Evolutionary conservation across 2,888 invertebrate species (phyloP).

Genomic region (Thymelicus lineola): DNA sequence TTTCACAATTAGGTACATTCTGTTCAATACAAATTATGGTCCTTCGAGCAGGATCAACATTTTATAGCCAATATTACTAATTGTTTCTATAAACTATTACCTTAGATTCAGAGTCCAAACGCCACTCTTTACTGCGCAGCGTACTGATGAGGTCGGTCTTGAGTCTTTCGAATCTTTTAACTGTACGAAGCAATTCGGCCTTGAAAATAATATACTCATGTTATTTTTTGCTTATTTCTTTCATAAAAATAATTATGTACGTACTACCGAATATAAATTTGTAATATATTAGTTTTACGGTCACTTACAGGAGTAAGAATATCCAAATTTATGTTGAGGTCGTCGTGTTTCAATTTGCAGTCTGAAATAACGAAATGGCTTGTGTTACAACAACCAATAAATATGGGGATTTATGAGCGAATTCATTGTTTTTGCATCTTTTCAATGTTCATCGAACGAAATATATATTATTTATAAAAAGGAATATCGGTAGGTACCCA

Average conservation of each 20-base stretch:
- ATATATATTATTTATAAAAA: no score
- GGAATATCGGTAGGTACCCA: no score
- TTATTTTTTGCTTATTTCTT: not conserved
- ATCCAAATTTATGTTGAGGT: slow-evolving; percentile 80
- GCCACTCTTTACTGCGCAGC: slow-evolving; percentile 80
- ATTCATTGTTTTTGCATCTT: no score
- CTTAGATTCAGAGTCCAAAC: slow-evolving; percentile 81
- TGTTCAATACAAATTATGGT: no score
- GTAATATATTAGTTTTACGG: not conserved
- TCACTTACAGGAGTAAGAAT: slow-evolving; percentile 75
- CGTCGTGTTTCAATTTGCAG: slow-evolving; percentile 81
- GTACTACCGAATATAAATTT: no score
- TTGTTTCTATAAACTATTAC: slow-evolving; percentile 48
- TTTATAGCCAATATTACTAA: no score
- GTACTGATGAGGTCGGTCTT: slow-evolving; percentile 81
- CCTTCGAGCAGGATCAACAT: no score
- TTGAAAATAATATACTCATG: slow-evolving; percentile 42
- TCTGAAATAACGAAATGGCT: slow-evolving; percentile 60
- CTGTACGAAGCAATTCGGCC: slow-evolving; percentile 78
- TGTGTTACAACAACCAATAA: not conserved
- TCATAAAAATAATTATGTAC: not conserved
- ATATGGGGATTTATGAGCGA: no score
- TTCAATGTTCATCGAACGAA: no score
- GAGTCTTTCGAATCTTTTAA: slow-evolving; percentile 78
- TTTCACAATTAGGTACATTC: no score